phyloP scores from a whole-genome alignment of 1,140 invertebrate species.

The Phenacoccus solenopsis region DNA sequence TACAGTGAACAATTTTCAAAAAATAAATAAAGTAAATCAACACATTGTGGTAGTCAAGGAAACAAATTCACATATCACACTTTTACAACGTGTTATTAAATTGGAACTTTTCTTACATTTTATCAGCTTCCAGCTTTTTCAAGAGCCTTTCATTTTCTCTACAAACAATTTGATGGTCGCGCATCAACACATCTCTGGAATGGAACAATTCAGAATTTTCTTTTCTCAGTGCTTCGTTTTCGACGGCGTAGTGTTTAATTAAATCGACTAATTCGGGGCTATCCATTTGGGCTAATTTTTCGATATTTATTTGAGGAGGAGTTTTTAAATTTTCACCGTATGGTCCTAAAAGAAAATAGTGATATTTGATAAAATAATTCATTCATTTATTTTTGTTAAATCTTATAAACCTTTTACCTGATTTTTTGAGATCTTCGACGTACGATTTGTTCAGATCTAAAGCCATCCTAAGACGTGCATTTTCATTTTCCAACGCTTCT shows the following conservation, averaged over 20 bases:
- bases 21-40: too few species aligned
- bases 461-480: conserved; percentile 70
- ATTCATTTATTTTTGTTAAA: too few species aligned
- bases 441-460: conserved; percentile 38
- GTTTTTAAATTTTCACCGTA: neutral
- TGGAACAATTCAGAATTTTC: conserved; percentile 78
- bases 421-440: neutral
- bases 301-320: conserved; percentile 44
- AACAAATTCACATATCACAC: too few species aligned
- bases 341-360: neutral
- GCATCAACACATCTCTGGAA: conserved; percentile 59
- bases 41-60: too few species aligned
- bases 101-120: conserved; percentile 54
- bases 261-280: conserved; percentile 53
- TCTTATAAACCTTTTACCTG: too few species aligned
- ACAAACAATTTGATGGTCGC: conserved; percentile 80
- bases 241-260: conserved; percentile 64
- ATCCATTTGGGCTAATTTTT: conserved; percentile 57
- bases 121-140: conserved; percentile 75
- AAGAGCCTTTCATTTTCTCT: conserved; percentile 77
- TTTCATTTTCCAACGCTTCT: conserved; percentile 75
- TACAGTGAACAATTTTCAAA: too few species aligned
- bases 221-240: conserved; percentile 70
- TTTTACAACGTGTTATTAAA: too few species aligned
- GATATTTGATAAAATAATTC: too few species aligned